These are phyloP conservation scores for Agapornis canus DNA, from an alignment of 2,797 vertebrate species.

Conservation along the genomic window DNA sequence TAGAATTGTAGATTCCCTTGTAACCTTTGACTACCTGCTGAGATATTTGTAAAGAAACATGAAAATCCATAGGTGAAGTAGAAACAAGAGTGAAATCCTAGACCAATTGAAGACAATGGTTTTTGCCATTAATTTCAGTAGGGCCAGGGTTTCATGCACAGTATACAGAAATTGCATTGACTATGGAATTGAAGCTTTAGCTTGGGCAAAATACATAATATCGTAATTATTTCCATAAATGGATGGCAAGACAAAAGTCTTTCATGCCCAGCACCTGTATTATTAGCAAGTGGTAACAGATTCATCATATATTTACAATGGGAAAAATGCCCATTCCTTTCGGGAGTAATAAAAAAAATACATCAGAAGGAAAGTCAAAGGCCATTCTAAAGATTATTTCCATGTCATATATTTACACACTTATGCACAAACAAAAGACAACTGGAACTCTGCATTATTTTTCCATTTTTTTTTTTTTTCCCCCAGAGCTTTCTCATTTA, in stretches of 20 bases:
- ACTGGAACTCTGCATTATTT: slow-evolving; percentile 65
- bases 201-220: background rate
- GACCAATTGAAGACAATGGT: background rate
- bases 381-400: slow-evolving; percentile 69
- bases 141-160: background rate
- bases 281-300: slow-evolving; percentile 41
- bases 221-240: slow-evolving; percentile 21
- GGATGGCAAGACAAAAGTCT: background rate
- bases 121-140: slow-evolving; percentile 9
- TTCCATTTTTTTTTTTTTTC: slow-evolving; percentile 20
- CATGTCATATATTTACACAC: slow-evolving; percentile 69
- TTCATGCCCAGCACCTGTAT: slow-evolving; percentile 17
- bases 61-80: background rate
- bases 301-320: slow-evolving; percentile 54
- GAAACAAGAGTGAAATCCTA: background rate
- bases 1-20: slow-evolving; percentile 37
- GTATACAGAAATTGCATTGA: background rate
- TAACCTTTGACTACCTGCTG: slow-evolving; percentile 77
- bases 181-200: background rate
- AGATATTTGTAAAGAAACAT: slow-evolving; percentile 37
- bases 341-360: slow-evolving; percentile 42
- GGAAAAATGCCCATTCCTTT: slow-evolving; percentile 15
- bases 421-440: slow-evolving; percentile 69
- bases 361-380: slow-evolving; percentile 75
- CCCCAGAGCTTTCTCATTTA: slow-evolving; percentile 65